Evolutionary conservation across 2,888 invertebrate species (phyloP), one percentile per base, ranked within the genome.

Genomic region (Eumerus sabulonum): DNA sequence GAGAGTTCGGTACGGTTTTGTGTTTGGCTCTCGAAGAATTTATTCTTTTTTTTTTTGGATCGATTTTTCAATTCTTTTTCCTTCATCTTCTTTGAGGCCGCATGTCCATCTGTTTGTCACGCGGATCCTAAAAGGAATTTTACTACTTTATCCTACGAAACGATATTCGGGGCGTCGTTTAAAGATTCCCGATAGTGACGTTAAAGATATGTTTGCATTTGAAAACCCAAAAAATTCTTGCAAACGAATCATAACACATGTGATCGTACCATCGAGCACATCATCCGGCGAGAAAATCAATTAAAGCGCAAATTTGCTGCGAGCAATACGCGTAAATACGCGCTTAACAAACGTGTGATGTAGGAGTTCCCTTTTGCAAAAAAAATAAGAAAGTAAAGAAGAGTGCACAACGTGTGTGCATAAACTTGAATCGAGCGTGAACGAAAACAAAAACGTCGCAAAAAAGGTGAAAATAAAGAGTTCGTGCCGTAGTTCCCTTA

Each of bases 1-100:
- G 70, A 74, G 76, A 81, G 81, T 68, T 76, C 76, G 81, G 81
- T 81, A 76, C 81, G 66, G 76, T 70, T 63, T 60, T 66, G 44
- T 70, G 76, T 76, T 76, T 70, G 60, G 66, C 70, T 76, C 79
- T 64, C 68, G 9, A 57, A 35, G 16, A 44, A 63, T 63, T 27
- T 59, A n/a, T 12, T 18, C 19, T 76, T 57, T n/a, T n/a, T n/a
- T n/a, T n/a, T n/a, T n/a, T n/a, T n/a, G n/a, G n/a, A n/a, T n/a
- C n/a, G n/a, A n/a, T n/a, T n/a, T 11, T 59, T 45, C 48, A 27
- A 27, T 7, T 44, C 36, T 48, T 42, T 70, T 59, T 27, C 17
- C 47, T n/a, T 14, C 7, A 14, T 17, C 17, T n/a, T n/a, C n/a
- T n/a, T n/a, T n/a, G n/a, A n/a, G n/a, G n/a, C n/a, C 5, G 2